These are phyloP conservation scores for Dendrophyllia cribrosa DNA, from an alignment of 64 coral and sea anemone genomes.

Conservation along the genomic window DNA sequence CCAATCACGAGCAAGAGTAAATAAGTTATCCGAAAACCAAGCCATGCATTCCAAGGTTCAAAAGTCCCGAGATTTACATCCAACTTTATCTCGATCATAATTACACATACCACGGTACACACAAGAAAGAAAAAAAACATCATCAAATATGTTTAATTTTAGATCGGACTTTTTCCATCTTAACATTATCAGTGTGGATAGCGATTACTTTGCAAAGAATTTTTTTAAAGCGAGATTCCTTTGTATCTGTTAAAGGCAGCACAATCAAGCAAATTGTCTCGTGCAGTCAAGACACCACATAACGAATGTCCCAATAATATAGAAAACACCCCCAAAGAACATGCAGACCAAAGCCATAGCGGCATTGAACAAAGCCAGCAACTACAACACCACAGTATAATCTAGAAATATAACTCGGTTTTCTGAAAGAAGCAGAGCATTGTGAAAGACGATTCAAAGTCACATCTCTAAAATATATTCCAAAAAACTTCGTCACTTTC, in stretches of 20 bases:
- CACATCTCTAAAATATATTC: neutral
- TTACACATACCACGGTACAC: neutral
- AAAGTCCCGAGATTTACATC: neutral
- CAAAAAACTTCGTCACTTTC: neutral
- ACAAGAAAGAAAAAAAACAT: neutral
- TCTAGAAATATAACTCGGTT: neutral
- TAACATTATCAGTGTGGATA: neutral
- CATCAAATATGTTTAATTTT: neutral
- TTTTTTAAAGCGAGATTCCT: neutral
- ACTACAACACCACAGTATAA: neutral
- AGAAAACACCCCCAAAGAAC: neutral
- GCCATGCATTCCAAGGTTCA: slow-evolving; percentile 9
- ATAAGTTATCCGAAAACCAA: neutral
- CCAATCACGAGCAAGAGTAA: neutral
- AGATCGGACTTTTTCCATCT: neutral
- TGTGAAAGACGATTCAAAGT: neutral
- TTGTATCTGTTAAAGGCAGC: neutral
- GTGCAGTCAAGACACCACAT: neutral
- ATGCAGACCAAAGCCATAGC: neutral
- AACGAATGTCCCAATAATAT: neutral
- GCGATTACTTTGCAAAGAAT: neutral
- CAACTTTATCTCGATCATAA: neutral
- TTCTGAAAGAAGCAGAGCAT: neutral
- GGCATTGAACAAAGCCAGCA: neutral
- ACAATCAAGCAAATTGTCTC: neutral